phyloP scores from a whole-genome alignment of 2,797 vertebrate genomes.

The Steatocranus sp. region DNA sequence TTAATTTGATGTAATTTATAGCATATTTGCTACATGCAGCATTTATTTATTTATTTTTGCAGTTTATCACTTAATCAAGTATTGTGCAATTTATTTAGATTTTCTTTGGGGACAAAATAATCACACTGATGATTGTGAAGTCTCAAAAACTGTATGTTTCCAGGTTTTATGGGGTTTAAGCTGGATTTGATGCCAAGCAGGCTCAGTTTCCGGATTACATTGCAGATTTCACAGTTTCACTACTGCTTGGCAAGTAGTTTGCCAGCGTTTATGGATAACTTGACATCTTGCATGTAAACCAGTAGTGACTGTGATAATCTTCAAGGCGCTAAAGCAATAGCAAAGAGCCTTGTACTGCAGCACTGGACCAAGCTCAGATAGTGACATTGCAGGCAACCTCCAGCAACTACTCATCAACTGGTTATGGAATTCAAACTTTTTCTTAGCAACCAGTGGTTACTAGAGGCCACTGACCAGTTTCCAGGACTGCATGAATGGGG shows the following conservation, averaged over 20 bases:
- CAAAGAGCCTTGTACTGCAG: neutral
- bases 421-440: neutral
- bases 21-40: neutral
- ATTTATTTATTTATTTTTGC: neutral
- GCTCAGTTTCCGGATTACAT: neutral
- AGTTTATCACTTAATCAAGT: neutral
- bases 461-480: neutral
- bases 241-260: neutral
- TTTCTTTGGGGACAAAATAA: neutral
- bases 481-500: neutral
- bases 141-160: neutral
- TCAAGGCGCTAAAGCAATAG: neutral
- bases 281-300: neutral
- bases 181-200: neutral
- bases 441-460: neutral
- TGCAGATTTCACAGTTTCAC: neutral
- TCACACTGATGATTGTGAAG: neutral
- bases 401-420: neutral
- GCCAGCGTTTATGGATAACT: neutral
- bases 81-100: neutral
- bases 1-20: neutral
- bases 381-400: accelerated
- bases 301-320: neutral
- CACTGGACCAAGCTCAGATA: neutral
- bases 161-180: neutral